Conservation (phyloP, 2,113 vertebrate genomes). For the Entomyzon cyanotis region DNA sequence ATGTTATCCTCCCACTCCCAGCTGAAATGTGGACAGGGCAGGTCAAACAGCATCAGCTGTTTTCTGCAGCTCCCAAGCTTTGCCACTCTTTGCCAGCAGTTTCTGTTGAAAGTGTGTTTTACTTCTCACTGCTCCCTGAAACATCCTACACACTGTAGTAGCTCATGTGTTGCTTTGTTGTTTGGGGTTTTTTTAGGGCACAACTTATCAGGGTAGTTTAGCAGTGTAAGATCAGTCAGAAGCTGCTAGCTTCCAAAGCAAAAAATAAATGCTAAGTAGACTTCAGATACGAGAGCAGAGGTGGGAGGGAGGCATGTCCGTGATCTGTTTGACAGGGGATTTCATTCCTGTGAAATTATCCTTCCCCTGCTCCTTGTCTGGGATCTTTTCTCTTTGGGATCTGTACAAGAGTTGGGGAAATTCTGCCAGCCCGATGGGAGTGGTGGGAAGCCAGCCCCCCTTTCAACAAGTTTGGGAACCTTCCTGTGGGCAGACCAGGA, state of each 20-base stretch:
- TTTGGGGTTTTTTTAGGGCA: not conserved
- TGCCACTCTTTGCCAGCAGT: not conserved
- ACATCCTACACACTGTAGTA: not conserved
- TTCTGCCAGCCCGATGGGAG: not conserved
- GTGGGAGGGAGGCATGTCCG: not conserved
- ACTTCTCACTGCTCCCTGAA: not conserved
- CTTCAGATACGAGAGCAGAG: not conserved
- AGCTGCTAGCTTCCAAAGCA: not conserved
- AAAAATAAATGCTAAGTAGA: not conserved
- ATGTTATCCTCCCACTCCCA: not conserved
- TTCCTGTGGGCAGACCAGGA: not conserved
- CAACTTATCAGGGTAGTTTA: not conserved
- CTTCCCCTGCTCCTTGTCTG: not conserved
- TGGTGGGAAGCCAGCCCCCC: not conserved
- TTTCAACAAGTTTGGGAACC: not conserved
- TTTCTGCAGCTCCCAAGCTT: not conserved
- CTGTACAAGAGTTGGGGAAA: not conserved
- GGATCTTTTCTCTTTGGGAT: not conserved
- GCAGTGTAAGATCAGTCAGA: not conserved
- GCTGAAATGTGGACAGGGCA: not conserved
- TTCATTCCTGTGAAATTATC: not conserved
- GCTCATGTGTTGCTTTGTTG: not conserved
- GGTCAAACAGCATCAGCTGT: not conserved
- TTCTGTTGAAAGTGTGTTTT: not conserved
- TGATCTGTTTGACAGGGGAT: not conserved